Evolutionary conservation across 2,113 vertebrate genomes (phyloP), one percentile per base, ranked within the genome.

Genomic region (Casuarius casuarius): DNA sequence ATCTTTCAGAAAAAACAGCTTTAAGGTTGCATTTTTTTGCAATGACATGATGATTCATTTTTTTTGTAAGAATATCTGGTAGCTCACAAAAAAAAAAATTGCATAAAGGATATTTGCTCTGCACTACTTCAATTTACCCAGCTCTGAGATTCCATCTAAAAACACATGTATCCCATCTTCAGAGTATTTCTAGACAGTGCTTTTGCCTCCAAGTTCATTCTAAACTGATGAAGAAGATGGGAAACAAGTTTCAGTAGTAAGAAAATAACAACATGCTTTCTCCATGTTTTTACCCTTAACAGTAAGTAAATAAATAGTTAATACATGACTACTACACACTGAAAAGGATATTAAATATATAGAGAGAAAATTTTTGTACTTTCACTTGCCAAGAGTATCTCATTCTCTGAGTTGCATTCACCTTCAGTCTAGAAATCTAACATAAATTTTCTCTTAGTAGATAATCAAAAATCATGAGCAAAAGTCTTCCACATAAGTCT

Each of bases 121-220:
- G 6, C 10, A 46, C 31, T 25, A 48, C 0, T 18, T 10, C 11
- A 82, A 38, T 31, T 58, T 42, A 33, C 7, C 35, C 4, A 58
- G 2, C 18, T 65, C 20, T 13, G n/a, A 59, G 8, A 17, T 6
- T n/a, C 14, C 25, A 51, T 33, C 33, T 65, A 49, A 65, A 33
- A 48, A 7, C 29, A n/a, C 0, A 0, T 0, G 0, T 38, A 29
- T 8, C 5, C 26, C 11, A 5, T 54, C 71, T 42, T 56, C 46
- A 58, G 21, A 21, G 3, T 25, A 5, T 28, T 83, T 58, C 67
- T 54, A 73, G 71, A 46, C 13, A 42, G 28, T 1, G 0, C 9
- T 52, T 62, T 70, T 83, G 31, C 18, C 44, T 62, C 44, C 0
- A 0, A 49, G 15, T 42, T 70, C 33, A 33, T 12, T 59, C 13